phyloP scores from a whole-genome alignment of 2,797 vertebrate species.

The Peromyscus melanophrys region DNA sequence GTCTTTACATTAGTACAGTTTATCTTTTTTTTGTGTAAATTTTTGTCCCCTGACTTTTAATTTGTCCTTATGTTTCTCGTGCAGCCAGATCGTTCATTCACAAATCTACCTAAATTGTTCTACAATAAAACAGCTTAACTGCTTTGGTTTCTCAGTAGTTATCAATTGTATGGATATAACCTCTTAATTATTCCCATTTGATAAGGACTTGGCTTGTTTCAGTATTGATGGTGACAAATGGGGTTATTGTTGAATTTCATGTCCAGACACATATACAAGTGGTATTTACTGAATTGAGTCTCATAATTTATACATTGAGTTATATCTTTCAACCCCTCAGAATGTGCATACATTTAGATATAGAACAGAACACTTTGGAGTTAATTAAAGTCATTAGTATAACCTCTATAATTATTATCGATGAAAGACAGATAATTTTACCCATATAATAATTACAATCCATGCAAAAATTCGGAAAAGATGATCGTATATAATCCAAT shows the following conservation, averaged over 20 bases:
- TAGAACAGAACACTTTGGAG: not conserved
- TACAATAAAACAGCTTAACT: not conserved
- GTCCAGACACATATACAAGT: not conserved
- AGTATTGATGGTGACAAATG: not conserved
- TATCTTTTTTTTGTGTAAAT: not conserved
- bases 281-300: not conserved
- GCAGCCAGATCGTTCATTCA: not conserved
- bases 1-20: not conserved
- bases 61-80: not conserved
- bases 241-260: not conserved
- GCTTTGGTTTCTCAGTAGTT: not conserved
- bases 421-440: not conserved
- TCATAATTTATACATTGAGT: not conserved
- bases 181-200: not conserved
- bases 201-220: not conserved
- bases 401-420: not conserved
- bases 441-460: not conserved
- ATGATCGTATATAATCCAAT: not conserved
- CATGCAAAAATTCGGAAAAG: not conserved
- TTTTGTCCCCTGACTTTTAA: not conserved
- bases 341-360: not conserved
- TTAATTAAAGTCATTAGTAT: not conserved
- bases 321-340: not conserved
- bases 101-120: not conserved
- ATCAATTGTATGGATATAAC: too few relatives aligned